Evolutionary conservation across 2,888 invertebrate genomes (phyloP).

Genomic region (Myopa testacea): DNA sequence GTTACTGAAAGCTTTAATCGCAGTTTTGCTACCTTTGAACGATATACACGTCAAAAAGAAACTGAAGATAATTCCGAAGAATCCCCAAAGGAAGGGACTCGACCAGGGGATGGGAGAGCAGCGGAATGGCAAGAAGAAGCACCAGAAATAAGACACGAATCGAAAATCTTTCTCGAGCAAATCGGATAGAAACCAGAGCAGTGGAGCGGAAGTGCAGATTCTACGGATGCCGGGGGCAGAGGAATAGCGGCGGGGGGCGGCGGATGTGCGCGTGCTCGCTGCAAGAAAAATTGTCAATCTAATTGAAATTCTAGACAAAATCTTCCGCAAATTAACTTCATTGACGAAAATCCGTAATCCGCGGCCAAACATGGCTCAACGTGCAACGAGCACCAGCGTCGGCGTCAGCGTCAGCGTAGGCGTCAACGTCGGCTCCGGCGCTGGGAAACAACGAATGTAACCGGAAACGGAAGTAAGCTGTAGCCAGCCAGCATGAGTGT

Average conservation of each 20-base stretch:
- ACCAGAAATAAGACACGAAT: background rate
- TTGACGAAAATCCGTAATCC: constrained; percentile 68
- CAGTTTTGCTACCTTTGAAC: too few relatives aligned
- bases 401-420: background rate
- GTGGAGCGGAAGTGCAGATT: constrained; percentile 11
- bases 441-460: constrained; percentile 13
- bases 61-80: too few relatives aligned
- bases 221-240: background rate
- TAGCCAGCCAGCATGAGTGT: background rate
- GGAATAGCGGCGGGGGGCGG: background rate
- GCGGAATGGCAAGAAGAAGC: too few relatives aligned
- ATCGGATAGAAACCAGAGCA: constrained; percentile 5
- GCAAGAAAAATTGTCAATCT: constrained; percentile 61
- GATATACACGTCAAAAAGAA: too few relatives aligned
- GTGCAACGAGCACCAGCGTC: background rate
- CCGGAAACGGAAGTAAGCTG: constrained; percentile 37
- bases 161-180: background rate
- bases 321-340: constrained; percentile 68
- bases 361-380: constrained; percentile 52
- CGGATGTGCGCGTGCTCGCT: constrained; percentile 16
- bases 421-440: background rate
- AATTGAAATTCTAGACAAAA: constrained; percentile 69
- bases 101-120: too few relatives aligned
- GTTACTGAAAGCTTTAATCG: too few relatives aligned
- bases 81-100: too few relatives aligned